These are phyloP conservation scores for Zygogramma bicolorata DNA, from an alignment of 2,888 invertebrate genomes.

Conservation along the genomic window DNA sequence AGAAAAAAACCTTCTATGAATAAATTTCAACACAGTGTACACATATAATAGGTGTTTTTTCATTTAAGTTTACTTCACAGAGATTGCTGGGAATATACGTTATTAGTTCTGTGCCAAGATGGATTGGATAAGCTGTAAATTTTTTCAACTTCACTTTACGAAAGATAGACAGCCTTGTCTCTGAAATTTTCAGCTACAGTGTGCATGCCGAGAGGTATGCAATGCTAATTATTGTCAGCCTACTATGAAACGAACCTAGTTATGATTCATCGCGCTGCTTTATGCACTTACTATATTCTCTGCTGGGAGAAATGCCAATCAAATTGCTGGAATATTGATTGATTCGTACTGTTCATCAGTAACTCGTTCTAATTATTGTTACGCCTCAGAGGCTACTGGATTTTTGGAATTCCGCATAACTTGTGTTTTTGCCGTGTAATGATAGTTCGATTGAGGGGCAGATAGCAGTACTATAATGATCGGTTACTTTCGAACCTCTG, in stretches of 20 bases:
- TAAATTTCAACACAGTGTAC: too few species aligned
- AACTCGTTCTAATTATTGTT: conserved; percentile 35
- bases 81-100: too few species aligned
- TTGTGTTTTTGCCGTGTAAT: conserved; percentile 8
- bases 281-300: conserved; percentile 15
- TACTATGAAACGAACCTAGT: neutral
- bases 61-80: too few species aligned
- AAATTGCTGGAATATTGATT: conserved; percentile 33
- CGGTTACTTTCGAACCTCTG: too few species aligned
- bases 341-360: conserved; percentile 30
- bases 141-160: neutral
- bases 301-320: conserved; percentile 25
- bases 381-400: conserved; percentile 40
- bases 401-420: conserved; percentile 32
- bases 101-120: too few species aligned
- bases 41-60: too few species aligned
- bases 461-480: too few species aligned
- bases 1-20: too few species aligned
- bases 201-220: neutral
- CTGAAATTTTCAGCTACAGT: neutral
- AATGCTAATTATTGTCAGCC: neutral
- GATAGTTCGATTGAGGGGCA: neutral
- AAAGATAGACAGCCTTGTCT: neutral
- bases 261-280: neutral
- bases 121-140: too few species aligned